Percentiles rank a stretch among this genome's conserved stretches.
phyloP scores from a whole-genome alignment of 2,888 invertebrate species.

The Troides oblongomaculatus region DNA sequence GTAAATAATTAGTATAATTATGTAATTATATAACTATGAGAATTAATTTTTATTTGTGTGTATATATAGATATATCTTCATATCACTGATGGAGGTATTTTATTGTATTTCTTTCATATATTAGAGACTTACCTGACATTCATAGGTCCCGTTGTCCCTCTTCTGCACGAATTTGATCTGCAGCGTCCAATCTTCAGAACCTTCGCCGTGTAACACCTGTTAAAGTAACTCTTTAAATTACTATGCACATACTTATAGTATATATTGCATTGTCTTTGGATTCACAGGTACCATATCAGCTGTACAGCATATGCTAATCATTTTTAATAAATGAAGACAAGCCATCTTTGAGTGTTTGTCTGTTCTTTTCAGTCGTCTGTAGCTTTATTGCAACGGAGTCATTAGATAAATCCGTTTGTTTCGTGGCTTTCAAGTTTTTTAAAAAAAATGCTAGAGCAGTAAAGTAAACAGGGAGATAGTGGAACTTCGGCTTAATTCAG shows the following conservation, averaged over 20 bases:
- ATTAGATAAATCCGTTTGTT: too few relatives aligned
- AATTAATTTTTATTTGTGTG: too few relatives aligned
- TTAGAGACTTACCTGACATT: constrained; percentile 87
- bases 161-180: constrained; percentile 97
- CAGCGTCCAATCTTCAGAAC: constrained; percentile 95
- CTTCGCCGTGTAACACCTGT: constrained; percentile 89
- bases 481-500: too few relatives aligned
- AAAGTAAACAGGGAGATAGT: too few relatives aligned
- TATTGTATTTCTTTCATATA: neutral
- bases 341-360: neutral
- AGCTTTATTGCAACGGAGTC: too few relatives aligned
- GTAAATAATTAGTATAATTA: too few relatives aligned
- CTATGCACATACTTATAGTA: neutral
- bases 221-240: neutral
- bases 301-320: neutral
- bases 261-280: neutral
- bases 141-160: constrained; percentile 95
- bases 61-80: too few relatives aligned
- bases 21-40: too few relatives aligned
- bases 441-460: too few relatives aligned
- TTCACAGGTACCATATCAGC: neutral
- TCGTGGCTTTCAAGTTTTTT: too few relatives aligned
- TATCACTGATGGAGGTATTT: too few relatives aligned
- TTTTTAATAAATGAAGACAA: neutral
- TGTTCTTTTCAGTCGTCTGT: neutral